These are phyloP conservation scores for Phasia obesa DNA, from an alignment of 2,888 invertebrate genomes.

Conservation along the genomic window DNA sequence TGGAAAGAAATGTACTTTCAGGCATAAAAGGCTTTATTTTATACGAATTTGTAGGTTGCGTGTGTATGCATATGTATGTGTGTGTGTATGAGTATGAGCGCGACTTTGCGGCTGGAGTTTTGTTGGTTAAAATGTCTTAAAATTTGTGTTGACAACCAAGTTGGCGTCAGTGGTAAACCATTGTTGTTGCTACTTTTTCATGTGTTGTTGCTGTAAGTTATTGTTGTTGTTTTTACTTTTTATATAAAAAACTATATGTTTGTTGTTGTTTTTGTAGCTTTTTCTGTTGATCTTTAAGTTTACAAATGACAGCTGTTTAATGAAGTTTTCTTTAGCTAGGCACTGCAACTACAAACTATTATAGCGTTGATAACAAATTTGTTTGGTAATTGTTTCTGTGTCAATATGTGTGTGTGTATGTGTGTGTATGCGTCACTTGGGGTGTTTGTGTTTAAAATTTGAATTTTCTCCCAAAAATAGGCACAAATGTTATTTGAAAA, in stretches of 20 bases:
- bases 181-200: conserved; percentile 38
- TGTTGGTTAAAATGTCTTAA: conserved; percentile 56
- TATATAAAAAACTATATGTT: conserved; percentile 3
- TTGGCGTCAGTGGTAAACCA: conserved; percentile 69
- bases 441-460: conserved; percentile 21
- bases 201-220: no score
- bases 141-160: conserved; percentile 69
- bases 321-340: conserved; percentile 29
- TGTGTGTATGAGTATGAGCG: background rate
- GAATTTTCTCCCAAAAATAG: conserved; percentile 56
- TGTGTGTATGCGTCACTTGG: background rate
- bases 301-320: conserved; percentile 64
- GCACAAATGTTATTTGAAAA: conserved; percentile 33
- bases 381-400: conserved; percentile 27
- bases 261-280: conserved; percentile 26
- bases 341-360: no score
- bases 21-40: conserved; percentile 13
- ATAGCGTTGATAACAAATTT: conserved; percentile 30
- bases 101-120: conserved; percentile 26
- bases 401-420: no score
- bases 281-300: conserved; percentile 41
- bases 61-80: background rate
- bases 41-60: background rate
- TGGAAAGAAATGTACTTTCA: conserved; percentile 14
- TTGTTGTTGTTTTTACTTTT: background rate